A percentile compares a stretch with the other conserved stretches of the same genome.
These are phyloP conservation scores for Lineus longissimus DNA, from an alignment of 1,140 invertebrate genomes.

Conservation along the genomic window DNA sequence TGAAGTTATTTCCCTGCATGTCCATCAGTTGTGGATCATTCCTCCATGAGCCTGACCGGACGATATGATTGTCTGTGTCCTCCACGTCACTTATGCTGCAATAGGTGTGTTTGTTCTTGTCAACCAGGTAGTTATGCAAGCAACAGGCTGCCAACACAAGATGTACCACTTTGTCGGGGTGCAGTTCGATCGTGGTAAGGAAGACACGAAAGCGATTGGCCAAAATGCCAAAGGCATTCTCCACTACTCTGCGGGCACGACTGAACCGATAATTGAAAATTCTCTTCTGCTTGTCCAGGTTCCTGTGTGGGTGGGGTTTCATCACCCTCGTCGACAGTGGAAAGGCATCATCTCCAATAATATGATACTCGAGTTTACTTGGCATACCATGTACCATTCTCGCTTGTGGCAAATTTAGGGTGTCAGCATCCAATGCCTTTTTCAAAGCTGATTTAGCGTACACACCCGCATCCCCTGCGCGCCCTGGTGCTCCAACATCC, in stretches of 20 bases:
- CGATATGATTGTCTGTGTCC: no score
- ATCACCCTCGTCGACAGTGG: slow-evolving; percentile 42
- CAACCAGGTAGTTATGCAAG: slow-evolving; percentile 1
- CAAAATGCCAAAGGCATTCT: no score
- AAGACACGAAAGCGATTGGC: no score
- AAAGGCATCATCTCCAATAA: slow-evolving; percentile 56
- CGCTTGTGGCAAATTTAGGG: neutral
- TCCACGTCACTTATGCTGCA: neutral
- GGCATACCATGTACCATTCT: neutral
- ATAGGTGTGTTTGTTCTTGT: slow-evolving; percentile 3
- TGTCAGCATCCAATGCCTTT: neutral
- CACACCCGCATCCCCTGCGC: neutral
- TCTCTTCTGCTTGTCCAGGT: slow-evolving; percentile 37
- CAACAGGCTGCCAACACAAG: neutral
- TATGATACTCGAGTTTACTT: slow-evolving; percentile 37
- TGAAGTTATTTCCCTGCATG: no score
- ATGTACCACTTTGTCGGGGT: neutral
- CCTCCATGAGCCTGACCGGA: no score
- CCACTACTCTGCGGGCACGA: no score
- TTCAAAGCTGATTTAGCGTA: no score
- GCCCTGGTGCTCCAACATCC: neutral
- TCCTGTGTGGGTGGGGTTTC: slow-evolving; percentile 47
- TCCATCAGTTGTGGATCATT: no score
- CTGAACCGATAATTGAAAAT: slow-evolving; percentile 54
- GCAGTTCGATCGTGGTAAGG: no score